Evolutionary conservation across 1,140 invertebrate genomes (phyloP).

Genomic region (Caerostris extrusa): DNA sequence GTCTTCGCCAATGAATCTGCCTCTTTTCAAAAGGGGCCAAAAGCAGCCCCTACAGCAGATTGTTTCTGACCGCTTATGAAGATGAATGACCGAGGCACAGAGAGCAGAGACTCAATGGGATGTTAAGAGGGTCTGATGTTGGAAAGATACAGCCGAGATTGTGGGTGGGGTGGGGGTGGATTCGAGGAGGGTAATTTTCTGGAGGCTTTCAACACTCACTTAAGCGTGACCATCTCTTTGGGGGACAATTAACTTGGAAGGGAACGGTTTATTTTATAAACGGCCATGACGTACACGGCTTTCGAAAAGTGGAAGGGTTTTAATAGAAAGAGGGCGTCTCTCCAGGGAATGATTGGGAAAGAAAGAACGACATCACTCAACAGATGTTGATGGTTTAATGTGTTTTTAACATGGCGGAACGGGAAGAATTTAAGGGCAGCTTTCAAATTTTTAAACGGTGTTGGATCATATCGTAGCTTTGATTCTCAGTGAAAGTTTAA

Average conservation of each 20-base stretch:
- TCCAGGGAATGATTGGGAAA: conserved; percentile 10
- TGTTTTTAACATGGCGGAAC: conserved; percentile 50
- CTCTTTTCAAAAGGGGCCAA: conserved; percentile 35
- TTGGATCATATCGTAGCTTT: neutral
- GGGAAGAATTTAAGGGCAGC: neutral
- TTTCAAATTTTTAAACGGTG: neutral
- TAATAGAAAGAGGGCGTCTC: conserved; percentile 39
- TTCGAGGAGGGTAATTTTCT: conserved; percentile 62
- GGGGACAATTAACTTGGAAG: conserved; percentile 69
- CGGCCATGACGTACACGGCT: neutral
- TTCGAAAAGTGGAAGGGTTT: conserved; percentile 17
- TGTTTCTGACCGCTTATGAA: conserved; percentile 76
- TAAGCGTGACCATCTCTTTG: conserved; percentile 68
- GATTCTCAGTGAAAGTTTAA: neutral
- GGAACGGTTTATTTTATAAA: conserved; percentile 69
- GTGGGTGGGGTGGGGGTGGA: neutral
- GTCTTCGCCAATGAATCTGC: neutral
- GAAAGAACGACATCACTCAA: conserved; percentile 22
- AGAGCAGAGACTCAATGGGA: conserved; percentile 68
- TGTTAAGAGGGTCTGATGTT: conserved; percentile 61
- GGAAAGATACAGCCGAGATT: conserved; percentile 53
- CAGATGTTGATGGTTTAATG: conserved; percentile 54
- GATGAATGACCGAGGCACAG: conserved; percentile 61
- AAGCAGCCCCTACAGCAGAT: conserved; percentile 22
- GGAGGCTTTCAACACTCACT: conserved; percentile 72